A percentile compares a stretch with the other conserved stretches of the same genome.
These are phyloP conservation scores for Diplosoma virens DNA, from an alignment of 23 tunicate genomes.

Conservation along the genomic window DNA sequence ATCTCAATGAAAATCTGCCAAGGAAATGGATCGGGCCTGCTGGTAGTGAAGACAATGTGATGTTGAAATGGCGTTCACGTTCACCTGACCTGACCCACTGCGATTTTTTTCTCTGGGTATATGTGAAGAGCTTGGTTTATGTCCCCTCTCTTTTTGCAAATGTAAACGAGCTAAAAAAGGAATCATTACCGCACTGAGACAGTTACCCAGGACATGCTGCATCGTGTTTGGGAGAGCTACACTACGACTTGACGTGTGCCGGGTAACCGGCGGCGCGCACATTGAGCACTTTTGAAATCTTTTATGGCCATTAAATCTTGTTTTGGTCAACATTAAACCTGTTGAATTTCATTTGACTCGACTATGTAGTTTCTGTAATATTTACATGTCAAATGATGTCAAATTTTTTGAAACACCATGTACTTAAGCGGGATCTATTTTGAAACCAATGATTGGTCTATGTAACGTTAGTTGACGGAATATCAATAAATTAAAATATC, in stretches of 20 bases:
- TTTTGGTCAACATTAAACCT: too few relatives aligned
- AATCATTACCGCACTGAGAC: too few relatives aligned
- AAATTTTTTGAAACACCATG: too few relatives aligned
- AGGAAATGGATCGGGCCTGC: conserved; percentile 22
- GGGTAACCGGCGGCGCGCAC: conserved; percentile 20
- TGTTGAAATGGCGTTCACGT: conserved; percentile 8
- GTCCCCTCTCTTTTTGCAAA: conserved; percentile 14
- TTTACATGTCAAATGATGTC: too few relatives aligned
- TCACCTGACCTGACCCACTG: conserved; percentile 20
- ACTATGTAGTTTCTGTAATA: too few relatives aligned
- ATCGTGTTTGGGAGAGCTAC: conserved; percentile 24
- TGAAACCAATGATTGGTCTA: too few relatives aligned
- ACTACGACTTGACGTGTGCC: conserved; percentile 13
- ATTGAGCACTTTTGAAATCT: too few relatives aligned
- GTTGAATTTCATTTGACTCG: too few relatives aligned
- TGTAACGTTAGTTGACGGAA: too few relatives aligned
- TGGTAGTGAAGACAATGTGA: neutral
- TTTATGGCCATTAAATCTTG: too few relatives aligned
- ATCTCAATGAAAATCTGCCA: conserved; percentile 9
- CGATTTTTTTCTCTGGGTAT: conserved; percentile 25
- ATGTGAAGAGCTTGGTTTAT: conserved; percentile 17
- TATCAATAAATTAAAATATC: too few relatives aligned
- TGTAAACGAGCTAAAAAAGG: conserved; percentile 5
- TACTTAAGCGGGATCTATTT: too few relatives aligned
- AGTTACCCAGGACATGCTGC: conserved; percentile 21